Evolutionary conservation across 2,797 vertebrate species (phyloP), one percentile per base, ranked within the genome.

Genomic region (Triplophysa yarkandensis): DNA sequence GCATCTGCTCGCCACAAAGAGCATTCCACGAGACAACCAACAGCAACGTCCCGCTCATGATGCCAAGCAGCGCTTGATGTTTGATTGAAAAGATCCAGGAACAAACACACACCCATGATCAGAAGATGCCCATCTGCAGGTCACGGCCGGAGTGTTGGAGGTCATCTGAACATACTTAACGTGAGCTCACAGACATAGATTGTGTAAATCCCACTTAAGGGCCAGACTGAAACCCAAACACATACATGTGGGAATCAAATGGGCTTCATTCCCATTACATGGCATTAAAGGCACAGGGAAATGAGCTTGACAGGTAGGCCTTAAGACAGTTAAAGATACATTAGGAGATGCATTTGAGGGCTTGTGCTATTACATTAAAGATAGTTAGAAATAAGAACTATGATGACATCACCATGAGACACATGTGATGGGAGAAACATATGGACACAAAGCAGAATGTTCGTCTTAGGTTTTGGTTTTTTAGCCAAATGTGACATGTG

Each of bases 191-290:
- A 11, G 7, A 36, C 44, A 3, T 5, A n/a, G 46, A 72, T 4
- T 58, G n/a, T 3, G 36, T 63, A 63, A 50, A 36, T 16, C 54
- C 28, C 16, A 36, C 32, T 44, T 21, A 32, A 16, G 21, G 48
- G 28, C 67, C 30, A 46, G 50, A 5, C n/a, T 4, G 27, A 77
- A 10, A 65, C 32, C 14, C 16, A 34, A 48, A 36, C 19, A 44
- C 25, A 28, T 13, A 69, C 44, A 78, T 61, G 50, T 77, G 48
- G 32, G 25, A 52, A 65, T 79, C 52, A 70, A 48, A 44, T 74
- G 21, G 69, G 27, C 52, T 4, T 74, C 43, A 21, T 36, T 61
- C 41, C 16, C 36, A 72, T 63, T 66, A 36, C 6, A 17, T 32
- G 46, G 70, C 27, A 13, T 48, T 25, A 66, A 6, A 3, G 39